Conservation (phyloP, 2,113 vertebrate species). For the Psophia crepitans region DNA sequence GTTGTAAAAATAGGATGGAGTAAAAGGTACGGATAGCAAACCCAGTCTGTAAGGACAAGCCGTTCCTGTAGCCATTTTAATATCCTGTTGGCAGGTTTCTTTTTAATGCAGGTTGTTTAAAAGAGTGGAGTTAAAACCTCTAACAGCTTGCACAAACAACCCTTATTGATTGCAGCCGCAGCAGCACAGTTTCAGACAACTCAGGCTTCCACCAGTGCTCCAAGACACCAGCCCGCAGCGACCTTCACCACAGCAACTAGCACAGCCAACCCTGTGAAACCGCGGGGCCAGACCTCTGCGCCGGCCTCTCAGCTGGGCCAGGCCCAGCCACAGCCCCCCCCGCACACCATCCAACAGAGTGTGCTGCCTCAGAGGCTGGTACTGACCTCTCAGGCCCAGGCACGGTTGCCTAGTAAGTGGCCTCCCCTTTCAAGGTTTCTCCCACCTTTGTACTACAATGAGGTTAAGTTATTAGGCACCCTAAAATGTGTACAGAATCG, state of each 20-base stretch:
- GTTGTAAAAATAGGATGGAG: conserved; percentile 15
- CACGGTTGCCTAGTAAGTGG: conserved; percentile 99
- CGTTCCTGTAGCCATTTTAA: conserved; percentile 47
- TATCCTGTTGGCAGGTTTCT: conserved; percentile 67
- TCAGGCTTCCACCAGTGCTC: conserved; percentile 82
- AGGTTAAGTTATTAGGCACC: conserved; percentile 69
- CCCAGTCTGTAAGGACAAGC: conserved; percentile 38
- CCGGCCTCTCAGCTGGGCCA: conserved; percentile 77
- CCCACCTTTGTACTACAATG: conserved; percentile 66
- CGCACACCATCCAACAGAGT: conserved; percentile 83
- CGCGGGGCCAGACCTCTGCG: conserved; percentile 73
- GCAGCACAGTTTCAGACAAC: conserved; percentile 85
- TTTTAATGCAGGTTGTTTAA: conserved; percentile 67
- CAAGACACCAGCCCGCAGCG: conserved; percentile 84
- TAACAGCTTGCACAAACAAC: conserved; percentile 80
- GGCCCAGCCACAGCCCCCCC: conserved; percentile 81
- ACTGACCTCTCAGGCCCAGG: conserved; percentile 96
- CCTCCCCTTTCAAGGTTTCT: conserved; percentile 73
- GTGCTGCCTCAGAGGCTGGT: conserved; percentile 94
- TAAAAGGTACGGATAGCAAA: conserved; percentile 34
- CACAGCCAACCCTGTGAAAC: conserved; percentile 80
- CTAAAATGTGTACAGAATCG: conserved; percentile 72
- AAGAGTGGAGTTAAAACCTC: conserved; percentile 63
- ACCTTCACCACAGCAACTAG: conserved; percentile 79
- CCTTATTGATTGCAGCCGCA: conserved; percentile 88